Percentiles rank a stretch among this genome's conserved stretches.
These are phyloP conservation scores for Calcarius lapponicus DNA, from an alignment of 2,797 vertebrate genomes.

Conservation along the genomic window DNA sequence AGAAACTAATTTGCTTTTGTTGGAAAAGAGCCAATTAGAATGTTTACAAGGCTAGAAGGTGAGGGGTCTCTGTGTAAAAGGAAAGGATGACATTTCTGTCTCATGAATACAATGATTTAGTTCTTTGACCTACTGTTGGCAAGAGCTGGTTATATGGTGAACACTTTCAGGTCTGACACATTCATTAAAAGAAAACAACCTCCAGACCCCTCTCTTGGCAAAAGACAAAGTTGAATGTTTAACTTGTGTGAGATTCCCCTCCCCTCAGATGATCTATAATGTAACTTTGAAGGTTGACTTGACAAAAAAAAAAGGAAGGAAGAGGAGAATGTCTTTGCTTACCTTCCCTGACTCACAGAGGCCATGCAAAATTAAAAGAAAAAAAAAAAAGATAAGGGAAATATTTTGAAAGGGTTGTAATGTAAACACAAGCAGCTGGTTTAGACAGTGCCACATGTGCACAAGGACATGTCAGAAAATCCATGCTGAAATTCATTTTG, in stretches of 20 bases:
- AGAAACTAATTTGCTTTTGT: neutral
- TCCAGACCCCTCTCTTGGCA: neutral
- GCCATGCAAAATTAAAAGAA: neutral
- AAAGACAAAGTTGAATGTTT: conserved; percentile 28
- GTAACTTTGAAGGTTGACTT: conserved; percentile 36
- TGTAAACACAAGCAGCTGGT: conserved; percentile 65
- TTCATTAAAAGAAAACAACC: neutral
- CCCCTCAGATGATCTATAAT: conserved; percentile 14
- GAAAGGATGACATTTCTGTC: conserved; percentile 64
- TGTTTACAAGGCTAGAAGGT: conserved; percentile 55
- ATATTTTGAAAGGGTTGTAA: conserved; percentile 59
- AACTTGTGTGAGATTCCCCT: neutral
- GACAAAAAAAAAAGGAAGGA: neutral
- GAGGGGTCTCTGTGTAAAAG: conserved; percentile 36
- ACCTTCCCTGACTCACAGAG: conserved; percentile 29
- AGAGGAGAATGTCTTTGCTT: conserved; percentile 29
- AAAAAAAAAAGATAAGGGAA: conserved; percentile 36
- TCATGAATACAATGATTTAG: conserved; percentile 62
- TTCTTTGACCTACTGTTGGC: conserved; percentile 65
- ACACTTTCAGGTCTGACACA: conserved; percentile 49
- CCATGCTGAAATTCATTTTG: conserved; percentile 53
- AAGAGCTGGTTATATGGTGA: conserved; percentile 44
- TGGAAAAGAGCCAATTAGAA: conserved; percentile 36
- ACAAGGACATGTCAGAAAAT: conserved; percentile 33
- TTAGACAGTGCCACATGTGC: conserved; percentile 50